Percentiles rank a stretch among this genome's conserved stretches.
Evolutionary conservation across 2,888 invertebrate species (phyloP).

Genomic region (Pyrochroa serraticornis): DNA sequence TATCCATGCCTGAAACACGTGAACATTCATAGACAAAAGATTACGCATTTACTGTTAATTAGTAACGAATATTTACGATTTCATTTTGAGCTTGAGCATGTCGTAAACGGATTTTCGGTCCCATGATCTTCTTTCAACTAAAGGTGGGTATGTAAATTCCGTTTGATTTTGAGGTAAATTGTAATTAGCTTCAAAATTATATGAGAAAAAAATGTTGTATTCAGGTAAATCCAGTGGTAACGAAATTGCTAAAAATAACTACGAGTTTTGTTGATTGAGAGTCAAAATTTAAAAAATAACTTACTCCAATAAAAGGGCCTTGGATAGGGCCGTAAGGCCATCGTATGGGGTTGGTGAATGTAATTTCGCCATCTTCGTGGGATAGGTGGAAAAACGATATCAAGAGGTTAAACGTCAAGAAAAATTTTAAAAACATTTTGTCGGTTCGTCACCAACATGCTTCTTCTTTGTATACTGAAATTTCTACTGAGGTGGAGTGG

Average conservation of each 20-base stretch:
- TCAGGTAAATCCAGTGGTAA: conserved; percentile 72
- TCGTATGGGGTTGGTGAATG: conserved; percentile 27
- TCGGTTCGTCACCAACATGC: conserved; percentile 1
- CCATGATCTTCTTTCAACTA: conserved; percentile 36
- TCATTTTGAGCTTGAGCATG: conserved; percentile 45
- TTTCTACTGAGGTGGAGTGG: conserved; percentile 4
- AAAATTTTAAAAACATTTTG: conserved; percentile 5
- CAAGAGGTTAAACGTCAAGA: too few relatives aligned
- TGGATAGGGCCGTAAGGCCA: conserved; percentile 29
- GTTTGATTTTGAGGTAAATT: conserved; percentile 63
- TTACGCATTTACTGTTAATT: not conserved
- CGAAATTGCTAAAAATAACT: conserved; percentile 74
- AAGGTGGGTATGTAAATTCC: conserved; percentile 45
- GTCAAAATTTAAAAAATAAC: conserved; percentile 2
- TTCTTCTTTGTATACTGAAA: conserved; percentile 1
- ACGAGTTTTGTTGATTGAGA: conserved; percentile 40
- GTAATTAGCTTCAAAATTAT: conserved; percentile 76
- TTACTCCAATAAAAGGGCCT: conserved; percentile 37
- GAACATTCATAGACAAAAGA: conserved; percentile 24
- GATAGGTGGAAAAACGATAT: too few relatives aligned
- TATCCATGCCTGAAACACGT: conserved; percentile 64
- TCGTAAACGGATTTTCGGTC: conserved; percentile 45
- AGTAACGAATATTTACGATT: conserved; percentile 38
- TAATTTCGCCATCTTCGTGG: conserved; percentile 1
- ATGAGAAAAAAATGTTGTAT: conserved; percentile 73